These are phyloP conservation scores for Nycticorax nycticorax DNA, from an alignment of 2,113 vertebrate species.

Conservation along the genomic window DNA sequence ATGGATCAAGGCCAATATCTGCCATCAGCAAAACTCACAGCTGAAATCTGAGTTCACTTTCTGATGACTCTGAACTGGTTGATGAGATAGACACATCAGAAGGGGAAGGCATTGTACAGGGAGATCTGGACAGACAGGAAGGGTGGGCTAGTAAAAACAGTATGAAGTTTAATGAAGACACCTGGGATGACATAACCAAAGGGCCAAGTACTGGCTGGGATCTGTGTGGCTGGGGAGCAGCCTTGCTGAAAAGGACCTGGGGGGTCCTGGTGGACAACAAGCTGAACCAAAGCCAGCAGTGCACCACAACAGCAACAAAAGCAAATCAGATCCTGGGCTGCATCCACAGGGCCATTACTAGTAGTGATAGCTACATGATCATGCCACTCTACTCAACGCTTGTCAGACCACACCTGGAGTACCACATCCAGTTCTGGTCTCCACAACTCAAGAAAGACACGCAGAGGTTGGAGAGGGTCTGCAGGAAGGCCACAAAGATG, in stretches of 20 bases:
- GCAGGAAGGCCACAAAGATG: background rate
- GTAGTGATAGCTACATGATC: background rate
- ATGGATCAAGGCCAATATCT: background rate
- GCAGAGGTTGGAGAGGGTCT: background rate
- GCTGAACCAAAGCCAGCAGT: background rate
- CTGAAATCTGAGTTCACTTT: background rate
- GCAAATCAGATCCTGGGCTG: background rate
- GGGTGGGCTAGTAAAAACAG: background rate
- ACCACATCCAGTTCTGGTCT: background rate
- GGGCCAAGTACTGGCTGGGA: background rate
- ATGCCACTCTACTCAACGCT: background rate
- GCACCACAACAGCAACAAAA: background rate
- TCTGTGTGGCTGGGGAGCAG: accelerated
- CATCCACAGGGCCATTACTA: background rate
- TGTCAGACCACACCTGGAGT: background rate
- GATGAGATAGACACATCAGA: background rate
- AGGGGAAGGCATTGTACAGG: background rate
- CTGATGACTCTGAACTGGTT: background rate
- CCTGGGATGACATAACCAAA: background rate
- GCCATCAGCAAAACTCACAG: background rate
- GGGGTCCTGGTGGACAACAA: background rate
- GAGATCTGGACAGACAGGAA: background rate
- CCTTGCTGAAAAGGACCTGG: background rate
- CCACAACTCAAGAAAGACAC: background rate
- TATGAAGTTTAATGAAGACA: background rate